Evolutionary conservation across 2,888 invertebrate genomes (phyloP), one percentile per base, ranked within the genome.

Genomic region (Abrostola triplasia): DNA sequence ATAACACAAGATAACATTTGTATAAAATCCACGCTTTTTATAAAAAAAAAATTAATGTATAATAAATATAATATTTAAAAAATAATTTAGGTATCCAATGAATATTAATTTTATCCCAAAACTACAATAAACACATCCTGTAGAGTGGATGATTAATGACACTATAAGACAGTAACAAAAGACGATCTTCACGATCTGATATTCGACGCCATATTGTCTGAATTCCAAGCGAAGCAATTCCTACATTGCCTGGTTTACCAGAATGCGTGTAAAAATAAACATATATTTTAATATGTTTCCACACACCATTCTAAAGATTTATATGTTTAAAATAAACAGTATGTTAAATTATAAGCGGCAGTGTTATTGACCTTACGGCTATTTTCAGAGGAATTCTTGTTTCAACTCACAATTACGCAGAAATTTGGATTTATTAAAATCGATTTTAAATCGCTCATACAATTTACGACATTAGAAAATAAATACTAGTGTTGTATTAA

Each of bases 351-450:
- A 64, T 71, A 73, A 59, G 24, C 70, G 55, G 48, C 56, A 52
- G 73, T 86, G 84, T 83, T 80, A 86, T 72, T 86, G 86, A 86
- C 80, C 85, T 86, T 81, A 74, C 35, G 63, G 80, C 79, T 86
- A 86, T 86, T 85, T 84, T 60, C 61, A 81, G 84, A 69, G 53
- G 73, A 81, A 80, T 83, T 70, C 71, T 49, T 54, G 50, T 52
- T 53, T 54, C 54, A 41, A 40, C 49, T 52, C 59, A 63, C 63
- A 67, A 70, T 76, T 57, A 67, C 61, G 57, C 51, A 60, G 49
- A 54, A 54, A 42, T 70, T 54, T 36, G 52, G 51, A 60, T 64
- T 66, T 73, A 64, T 59, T 59, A 53, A 58, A 44, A 51, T 47
- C 49, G 49, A 64, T 59, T 70, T 66, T 51, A 62, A 67, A 64